phyloP scores from a whole-genome alignment of 2,113 vertebrate species.

The Eudyptes chrysolophus region DNA sequence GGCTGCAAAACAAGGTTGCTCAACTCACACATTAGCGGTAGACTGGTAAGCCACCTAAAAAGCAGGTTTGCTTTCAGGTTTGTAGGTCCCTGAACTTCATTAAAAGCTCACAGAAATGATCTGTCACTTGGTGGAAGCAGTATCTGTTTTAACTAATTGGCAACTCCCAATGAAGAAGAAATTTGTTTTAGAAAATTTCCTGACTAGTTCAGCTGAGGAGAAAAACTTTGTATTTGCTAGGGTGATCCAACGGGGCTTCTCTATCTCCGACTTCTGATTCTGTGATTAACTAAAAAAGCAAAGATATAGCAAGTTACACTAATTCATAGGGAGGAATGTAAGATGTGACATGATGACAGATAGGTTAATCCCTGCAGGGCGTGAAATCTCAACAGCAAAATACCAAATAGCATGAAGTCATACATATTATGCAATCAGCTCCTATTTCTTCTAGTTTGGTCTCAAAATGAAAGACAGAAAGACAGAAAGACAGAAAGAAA shows the following conservation, averaged over 20 bases:
- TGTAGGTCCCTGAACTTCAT: neutral
- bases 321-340: neutral
- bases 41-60: neutral
- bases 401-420: neutral
- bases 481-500: neutral
- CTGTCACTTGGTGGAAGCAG: neutral
- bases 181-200: neutral
- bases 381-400: neutral
- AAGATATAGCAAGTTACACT: neutral
- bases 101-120: neutral
- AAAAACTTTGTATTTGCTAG: neutral
- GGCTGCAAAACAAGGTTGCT: neutral
- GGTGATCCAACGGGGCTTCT: neutral
- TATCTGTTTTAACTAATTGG: neutral
- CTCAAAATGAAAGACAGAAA: neutral
- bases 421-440: neutral
- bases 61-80: neutral
- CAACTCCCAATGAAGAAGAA: neutral
- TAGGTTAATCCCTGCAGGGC: neutral
- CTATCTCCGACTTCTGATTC: neutral
- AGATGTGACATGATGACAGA: neutral
- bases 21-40: accelerated
- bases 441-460: neutral
- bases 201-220: neutral
- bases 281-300: neutral